Evolutionary conservation across 2,888 invertebrate species (phyloP).

Genomic region (Linnaemya tessellans): DNA sequence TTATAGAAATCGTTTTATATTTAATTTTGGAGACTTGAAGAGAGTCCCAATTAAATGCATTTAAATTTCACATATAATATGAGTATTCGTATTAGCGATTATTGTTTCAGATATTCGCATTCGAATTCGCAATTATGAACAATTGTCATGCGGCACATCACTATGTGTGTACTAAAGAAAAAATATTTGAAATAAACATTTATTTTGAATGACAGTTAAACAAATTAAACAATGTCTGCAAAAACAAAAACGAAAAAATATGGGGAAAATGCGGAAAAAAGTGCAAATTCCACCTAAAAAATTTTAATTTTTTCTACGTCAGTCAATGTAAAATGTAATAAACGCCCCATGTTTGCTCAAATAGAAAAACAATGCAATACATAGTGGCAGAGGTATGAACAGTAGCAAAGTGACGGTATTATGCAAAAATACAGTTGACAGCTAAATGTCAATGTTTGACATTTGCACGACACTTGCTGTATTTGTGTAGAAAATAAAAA

Average conservation of each 20-base stretch:
- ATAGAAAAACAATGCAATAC: constrained; percentile 20
- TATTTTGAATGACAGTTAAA: constrained; percentile 65
- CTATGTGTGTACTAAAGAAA: not conserved
- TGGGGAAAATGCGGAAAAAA: constrained; percentile 28
- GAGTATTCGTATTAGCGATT: no score
- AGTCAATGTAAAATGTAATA: constrained; percentile 64
- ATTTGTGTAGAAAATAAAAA: constrained; percentile 58
- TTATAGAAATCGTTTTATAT: no score
- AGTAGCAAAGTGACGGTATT: constrained; percentile 62
- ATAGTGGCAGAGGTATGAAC: constrained; percentile 20
- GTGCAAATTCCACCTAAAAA: constrained; percentile 51
- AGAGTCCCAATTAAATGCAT: no score
- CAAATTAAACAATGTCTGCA: constrained; percentile 67
- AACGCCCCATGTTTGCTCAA: constrained; percentile 56
- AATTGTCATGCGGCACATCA: no score
- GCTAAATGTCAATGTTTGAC: constrained; percentile 70
- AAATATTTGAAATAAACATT: constrained; percentile 44
- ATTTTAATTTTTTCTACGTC: constrained; percentile 37
- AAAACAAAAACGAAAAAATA: constrained; percentile 22
- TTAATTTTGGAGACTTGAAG: no score
- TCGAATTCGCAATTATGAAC: no score
- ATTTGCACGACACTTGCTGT: constrained; percentile 67
- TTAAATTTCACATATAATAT: no score
- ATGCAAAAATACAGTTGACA: constrained; percentile 66
- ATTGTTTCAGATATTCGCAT: no score